phyloP scores from a whole-genome alignment of 2,888 invertebrate species.

The Polydrusus cervinus region DNA sequence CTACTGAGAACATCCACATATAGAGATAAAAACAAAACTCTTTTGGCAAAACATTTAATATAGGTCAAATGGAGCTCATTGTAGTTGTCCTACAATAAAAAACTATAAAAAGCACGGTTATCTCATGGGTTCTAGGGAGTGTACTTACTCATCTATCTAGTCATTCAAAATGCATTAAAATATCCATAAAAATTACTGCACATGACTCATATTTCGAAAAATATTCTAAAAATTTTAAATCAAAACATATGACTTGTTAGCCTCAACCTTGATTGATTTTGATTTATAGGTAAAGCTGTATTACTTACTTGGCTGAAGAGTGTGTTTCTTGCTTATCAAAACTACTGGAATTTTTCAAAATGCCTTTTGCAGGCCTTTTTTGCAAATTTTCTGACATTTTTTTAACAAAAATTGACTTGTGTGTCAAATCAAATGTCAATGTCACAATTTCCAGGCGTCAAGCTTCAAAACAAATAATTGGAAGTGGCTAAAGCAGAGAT shows the following conservation, averaged over 20 bases:
- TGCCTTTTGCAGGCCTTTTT: slow-evolving; percentile 91
- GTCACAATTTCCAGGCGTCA: neutral
- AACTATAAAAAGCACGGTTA: slow-evolving; percentile 29
- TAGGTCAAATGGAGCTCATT: slow-evolving; percentile 24
- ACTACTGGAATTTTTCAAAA: slow-evolving; percentile 93
- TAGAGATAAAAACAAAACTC: neutral
- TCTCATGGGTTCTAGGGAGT: slow-evolving; percentile 16
- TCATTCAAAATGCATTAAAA: slow-evolving; percentile 15
- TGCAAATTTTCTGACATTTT: slow-evolving; percentile 85
- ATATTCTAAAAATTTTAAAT: slow-evolving; percentile 5
- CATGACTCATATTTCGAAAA: slow-evolving; percentile 34
- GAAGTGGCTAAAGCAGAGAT: slow-evolving; percentile 3
- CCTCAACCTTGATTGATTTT: neutral
- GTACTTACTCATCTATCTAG: slow-evolving; percentile 9
- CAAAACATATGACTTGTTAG: slow-evolving; percentile 22
- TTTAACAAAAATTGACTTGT: slow-evolving; percentile 41
- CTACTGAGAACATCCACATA: neutral
- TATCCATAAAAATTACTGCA: slow-evolving; percentile 16
- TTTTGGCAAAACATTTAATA: slow-evolving; percentile 5
- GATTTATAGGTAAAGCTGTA: neutral
- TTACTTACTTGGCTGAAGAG: slow-evolving; percentile 60
- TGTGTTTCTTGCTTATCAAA: slow-evolving; percentile 80
- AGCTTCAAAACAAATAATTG: slow-evolving; percentile 15
- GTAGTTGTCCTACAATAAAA: neutral
- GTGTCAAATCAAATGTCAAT: slow-evolving; percentile 29